A percentile compares a stretch with the other conserved stretches of the same genome.
Evolutionary conservation across 1,140 invertebrate genomes (phyloP).

Genomic region (Ips typographus): DNA sequence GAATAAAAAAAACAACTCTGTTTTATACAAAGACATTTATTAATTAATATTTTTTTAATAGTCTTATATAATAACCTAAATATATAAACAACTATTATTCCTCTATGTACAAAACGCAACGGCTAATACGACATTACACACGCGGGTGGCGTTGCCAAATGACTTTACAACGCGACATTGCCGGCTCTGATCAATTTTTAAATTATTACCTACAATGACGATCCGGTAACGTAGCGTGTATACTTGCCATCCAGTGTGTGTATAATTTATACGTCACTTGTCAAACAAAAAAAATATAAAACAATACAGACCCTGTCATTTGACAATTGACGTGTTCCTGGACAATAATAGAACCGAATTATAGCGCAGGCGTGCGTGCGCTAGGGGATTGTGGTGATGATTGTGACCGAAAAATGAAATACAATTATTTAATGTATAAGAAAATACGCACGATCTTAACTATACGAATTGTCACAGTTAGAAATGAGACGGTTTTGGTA

Average conservation of each 20-base stretch:
- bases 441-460: neutral
- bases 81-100: slow-evolving; percentile 49
- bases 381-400: slow-evolving; percentile 20
- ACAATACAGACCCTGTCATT: too few relatives aligned
- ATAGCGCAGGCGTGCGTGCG: slow-evolving; percentile 25
- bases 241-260: too few relatives aligned
- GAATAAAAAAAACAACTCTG: too few relatives aligned
- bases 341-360: too few relatives aligned
- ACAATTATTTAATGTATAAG: neutral
- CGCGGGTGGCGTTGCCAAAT: slow-evolving; percentile 10
- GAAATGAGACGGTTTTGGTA: slow-evolving; percentile 29
- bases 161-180: neutral
- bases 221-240: too few relatives aligned
- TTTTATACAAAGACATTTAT: slow-evolving; percentile 51
- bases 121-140: slow-evolving; percentile 43
- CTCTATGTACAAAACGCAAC: slow-evolving; percentile 47
- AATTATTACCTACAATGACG: too few relatives aligned
- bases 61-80: slow-evolving; percentile 48
- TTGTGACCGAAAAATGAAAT: neutral
- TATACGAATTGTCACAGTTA: slow-evolving; percentile 27
- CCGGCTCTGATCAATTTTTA: neutral
- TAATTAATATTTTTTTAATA: slow-evolving; percentile 47
- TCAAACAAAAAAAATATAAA: too few relatives aligned
- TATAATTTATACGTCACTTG: too few relatives aligned
- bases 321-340: too few relatives aligned